Evolutionary conservation across 2,888 invertebrate genomes (phyloP).

Genomic region (Eupithecia subumbrata): DNA sequence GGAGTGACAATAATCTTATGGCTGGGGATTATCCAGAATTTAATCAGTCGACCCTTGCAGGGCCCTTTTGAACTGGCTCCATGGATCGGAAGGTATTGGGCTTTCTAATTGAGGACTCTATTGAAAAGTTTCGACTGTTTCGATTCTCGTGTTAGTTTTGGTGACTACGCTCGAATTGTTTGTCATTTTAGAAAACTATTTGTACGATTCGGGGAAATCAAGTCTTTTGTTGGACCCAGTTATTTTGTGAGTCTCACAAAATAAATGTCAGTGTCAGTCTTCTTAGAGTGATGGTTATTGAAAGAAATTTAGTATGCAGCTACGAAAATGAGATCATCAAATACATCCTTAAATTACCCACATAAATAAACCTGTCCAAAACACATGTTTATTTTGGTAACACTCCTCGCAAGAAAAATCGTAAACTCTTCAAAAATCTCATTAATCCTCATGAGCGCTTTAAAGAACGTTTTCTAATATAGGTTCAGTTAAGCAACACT

Average conservation of each 20-base stretch:
- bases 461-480: conserved; percentile 45
- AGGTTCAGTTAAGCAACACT: conserved; percentile 45
- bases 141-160: background rate
- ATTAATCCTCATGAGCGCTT: conserved; percentile 41
- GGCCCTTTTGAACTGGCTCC: conserved; percentile 54
- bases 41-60: conserved; percentile 69
- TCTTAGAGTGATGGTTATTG: background rate
- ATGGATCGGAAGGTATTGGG: conserved; percentile 33
- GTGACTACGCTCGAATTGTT: background rate
- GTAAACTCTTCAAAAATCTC: conserved; percentile 28
- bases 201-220: background rate
- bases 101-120: conserved; percentile 9
- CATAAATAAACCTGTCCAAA: background rate
- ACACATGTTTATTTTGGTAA: conserved; percentile 9
- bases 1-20: conserved; percentile 81
- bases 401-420: conserved; percentile 4
- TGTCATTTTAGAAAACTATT: background rate
- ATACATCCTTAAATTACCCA: background rate
- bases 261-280: background rate
- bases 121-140: background rate
- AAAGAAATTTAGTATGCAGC: background rate
- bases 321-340: background rate
- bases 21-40: conserved; percentile 76
- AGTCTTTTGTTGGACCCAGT: background rate
- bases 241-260: background rate